Percentiles rank a stretch among this genome's conserved stretches.
phyloP scores from a whole-genome alignment of 2,888 invertebrate species.

The Aleiodes leptofemur region DNA sequence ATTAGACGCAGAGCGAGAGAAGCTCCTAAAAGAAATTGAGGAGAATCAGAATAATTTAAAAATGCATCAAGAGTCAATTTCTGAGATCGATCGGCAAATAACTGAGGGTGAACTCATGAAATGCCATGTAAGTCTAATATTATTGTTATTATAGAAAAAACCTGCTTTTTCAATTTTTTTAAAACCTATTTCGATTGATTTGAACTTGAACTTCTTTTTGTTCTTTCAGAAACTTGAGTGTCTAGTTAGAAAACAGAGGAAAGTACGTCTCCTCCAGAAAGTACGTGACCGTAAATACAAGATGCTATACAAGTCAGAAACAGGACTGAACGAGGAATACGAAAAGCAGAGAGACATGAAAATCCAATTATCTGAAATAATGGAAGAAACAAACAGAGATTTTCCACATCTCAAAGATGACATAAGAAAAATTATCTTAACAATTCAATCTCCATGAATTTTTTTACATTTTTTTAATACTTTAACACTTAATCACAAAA shows the following conservation, averaged over 20 bases:
- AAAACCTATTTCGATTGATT: slow-evolving; percentile 38
- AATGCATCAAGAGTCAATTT: slow-evolving; percentile 63
- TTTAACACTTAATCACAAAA: slow-evolving; percentile 23
- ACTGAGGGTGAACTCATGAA: slow-evolving; percentile 73
- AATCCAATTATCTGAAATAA: slow-evolving; percentile 78
- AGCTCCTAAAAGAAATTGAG: slow-evolving; percentile 64
- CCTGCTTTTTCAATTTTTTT: too few species aligned
- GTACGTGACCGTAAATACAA: slow-evolving; percentile 74
- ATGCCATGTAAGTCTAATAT: slow-evolving; percentile 68
- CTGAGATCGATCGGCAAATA: slow-evolving; percentile 71
- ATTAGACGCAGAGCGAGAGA: slow-evolving; percentile 62
- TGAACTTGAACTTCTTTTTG: slow-evolving; percentile 36
- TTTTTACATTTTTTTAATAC: slow-evolving; percentile 79
- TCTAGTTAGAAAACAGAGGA: slow-evolving; percentile 83
- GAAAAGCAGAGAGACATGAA: slow-evolving; percentile 79
- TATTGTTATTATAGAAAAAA: too few species aligned
- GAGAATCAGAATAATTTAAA: slow-evolving; percentile 66
- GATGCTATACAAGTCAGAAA: slow-evolving; percentile 73
- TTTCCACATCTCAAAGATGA: slow-evolving; percentile 77
- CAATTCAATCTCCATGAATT: slow-evolving; percentile 60
- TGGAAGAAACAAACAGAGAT: slow-evolving; percentile 79
- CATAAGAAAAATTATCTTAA: slow-evolving; percentile 66
- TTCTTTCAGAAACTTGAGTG: slow-evolving; percentile 77
- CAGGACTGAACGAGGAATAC: slow-evolving; percentile 78
- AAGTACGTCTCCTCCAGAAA: slow-evolving; percentile 79